Evolutionary conservation across 2,888 invertebrate species (phyloP).

Genomic region (Branchipolynoe longqiensis): DNA sequence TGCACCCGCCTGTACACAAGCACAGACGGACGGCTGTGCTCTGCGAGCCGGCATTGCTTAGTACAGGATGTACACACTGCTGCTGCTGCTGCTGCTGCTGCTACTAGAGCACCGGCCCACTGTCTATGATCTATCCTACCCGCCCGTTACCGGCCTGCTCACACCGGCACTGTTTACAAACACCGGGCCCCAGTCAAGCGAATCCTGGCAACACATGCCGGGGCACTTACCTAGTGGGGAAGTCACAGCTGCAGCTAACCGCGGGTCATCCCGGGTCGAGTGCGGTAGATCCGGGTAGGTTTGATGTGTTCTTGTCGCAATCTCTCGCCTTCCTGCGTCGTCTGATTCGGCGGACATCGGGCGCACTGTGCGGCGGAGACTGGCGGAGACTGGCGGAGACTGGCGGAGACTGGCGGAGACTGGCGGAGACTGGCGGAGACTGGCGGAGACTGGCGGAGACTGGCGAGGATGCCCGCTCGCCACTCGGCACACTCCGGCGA

Average conservation of each 20-base stretch:
- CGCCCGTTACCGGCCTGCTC: not conserved
- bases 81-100: conserved; percentile 10
- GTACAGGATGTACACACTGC: too few relatives aligned
- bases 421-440: not conserved
- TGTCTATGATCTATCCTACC: too few relatives aligned
- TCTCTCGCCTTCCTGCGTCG: too few relatives aligned
- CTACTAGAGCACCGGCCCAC: not conserved
- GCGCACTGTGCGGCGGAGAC: not conserved
- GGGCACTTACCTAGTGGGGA: conserved; percentile 5
- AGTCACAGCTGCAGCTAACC: not conserved
- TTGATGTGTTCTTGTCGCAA: too few relatives aligned
- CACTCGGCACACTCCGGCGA: not conserved
- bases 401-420: not conserved
- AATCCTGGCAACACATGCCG: not conserved
- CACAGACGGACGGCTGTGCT: too few relatives aligned
- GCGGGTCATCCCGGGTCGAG: not conserved
- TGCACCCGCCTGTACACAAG: too few relatives aligned
- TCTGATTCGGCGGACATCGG: not conserved
- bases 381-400: not conserved
- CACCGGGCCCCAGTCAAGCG: not conserved
- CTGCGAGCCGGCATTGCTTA: too few relatives aligned
- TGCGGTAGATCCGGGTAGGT: too few relatives aligned
- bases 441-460: not conserved
- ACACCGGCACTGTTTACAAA: conserved; percentile 27
- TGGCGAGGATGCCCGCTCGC: not conserved